These are phyloP conservation scores for Ifrita kowaldi DNA, from an alignment of 2,113 vertebrate genomes.

Conservation along the genomic window DNA sequence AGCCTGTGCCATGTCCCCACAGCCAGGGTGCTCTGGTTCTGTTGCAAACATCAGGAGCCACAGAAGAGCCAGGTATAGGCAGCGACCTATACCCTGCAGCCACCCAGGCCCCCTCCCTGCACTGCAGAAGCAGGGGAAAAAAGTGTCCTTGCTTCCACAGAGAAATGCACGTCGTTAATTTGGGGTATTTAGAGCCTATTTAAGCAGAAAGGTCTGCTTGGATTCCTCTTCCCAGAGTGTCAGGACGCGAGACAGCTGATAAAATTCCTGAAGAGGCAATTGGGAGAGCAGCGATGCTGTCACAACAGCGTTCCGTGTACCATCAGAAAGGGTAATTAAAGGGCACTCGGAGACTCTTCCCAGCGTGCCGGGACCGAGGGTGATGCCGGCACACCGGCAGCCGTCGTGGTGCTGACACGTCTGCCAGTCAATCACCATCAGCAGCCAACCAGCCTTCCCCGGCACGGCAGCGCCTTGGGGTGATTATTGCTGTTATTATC, in stretches of 20 bases:
- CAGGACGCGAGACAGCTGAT: slow-evolving; percentile 29
- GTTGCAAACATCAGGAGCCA: background rate
- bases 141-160: background rate
- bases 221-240: background rate
- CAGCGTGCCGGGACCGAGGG: background rate
- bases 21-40: background rate
- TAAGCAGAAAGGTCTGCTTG: slow-evolving; percentile 38
- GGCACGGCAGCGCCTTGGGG: background rate
- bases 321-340: slow-evolving; percentile 61
- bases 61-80: rapidly evolving
- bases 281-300: slow-evolving; percentile 38
- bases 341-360: slow-evolving; percentile 31
- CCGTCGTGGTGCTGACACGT: background rate
- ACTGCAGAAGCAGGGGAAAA: background rate
- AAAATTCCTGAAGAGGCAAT: slow-evolving; percentile 58
- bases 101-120: background rate
- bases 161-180: background rate
- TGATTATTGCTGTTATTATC: rapidly evolving
- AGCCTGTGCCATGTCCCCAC: rapidly evolving
- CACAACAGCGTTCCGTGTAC: slow-evolving; percentile 24
- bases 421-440: background rate
- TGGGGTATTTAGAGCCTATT: slow-evolving; percentile 49
- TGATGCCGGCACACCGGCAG: background rate
- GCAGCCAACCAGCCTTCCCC: background rate
- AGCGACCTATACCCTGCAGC: background rate